Evolutionary conservation across 1,140 invertebrate genomes (phyloP), one percentile per base, ranked within the genome.

Genomic region (Drosophila busckii): DNA sequence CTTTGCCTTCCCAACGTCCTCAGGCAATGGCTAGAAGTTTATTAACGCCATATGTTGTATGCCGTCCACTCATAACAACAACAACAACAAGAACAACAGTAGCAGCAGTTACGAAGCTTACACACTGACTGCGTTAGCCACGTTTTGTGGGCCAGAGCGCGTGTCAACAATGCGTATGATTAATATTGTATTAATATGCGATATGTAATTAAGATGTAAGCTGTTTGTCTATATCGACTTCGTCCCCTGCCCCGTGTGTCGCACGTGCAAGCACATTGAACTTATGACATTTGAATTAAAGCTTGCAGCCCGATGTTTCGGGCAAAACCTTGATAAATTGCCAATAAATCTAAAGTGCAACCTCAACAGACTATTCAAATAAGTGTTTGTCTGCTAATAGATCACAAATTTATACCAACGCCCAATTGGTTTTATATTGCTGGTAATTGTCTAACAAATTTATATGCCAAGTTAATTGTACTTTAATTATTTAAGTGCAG

Each of bases 121-220:
- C 13, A 49, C 20, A 23, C n/a, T 26, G 12, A 16, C 8, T 76
- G 64, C 64, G 66, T 29, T 34, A 25, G 53, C 63, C 56, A 71
- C 69, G 68, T 80, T 60, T 37, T 45, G 50, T 52, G 42, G 45
- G 15, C 26, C 23, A 56, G 54, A 34, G 48, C 54, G 75, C 69
- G 75, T 82, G 73, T 82, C 76, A 80, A 80, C 75, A 75, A 55
- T 69, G 65, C 69, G 75, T 80, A 80, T 80, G 75, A 80, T 80
- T 80, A 80, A 80, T 80, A 82, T 75, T 80, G 75, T 82, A 80
- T 80, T 80, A 80, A 80, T 80, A 82, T 80, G 69, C 73, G 69
- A 75, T 80, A 70, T 82, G 75, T 80, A 82, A 82, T 80, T 80
- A 80, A 82, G 75, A 82, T 82, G 73, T 80, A 69, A 73, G 73